phyloP scores from a whole-genome alignment of 2,888 invertebrate genomes.

The Hypolimnas misippus region DNA sequence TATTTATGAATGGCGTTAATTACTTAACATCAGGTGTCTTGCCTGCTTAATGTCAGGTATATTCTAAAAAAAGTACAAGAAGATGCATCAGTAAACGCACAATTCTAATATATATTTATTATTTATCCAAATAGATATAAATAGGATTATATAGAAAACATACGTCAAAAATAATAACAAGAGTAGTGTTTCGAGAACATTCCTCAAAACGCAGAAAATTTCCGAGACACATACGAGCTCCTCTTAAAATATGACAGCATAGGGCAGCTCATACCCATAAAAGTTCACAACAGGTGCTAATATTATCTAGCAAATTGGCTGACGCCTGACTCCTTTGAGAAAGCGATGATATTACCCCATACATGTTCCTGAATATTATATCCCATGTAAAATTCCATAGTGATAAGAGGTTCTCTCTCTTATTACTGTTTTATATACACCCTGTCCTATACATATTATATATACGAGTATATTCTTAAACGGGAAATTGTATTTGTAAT shows the following conservation, averaged over 20 bases:
- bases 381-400: slow-evolving; percentile 30
- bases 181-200: background rate
- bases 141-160: too few species aligned
- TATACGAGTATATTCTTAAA: background rate
- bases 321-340: slow-evolving; percentile 34
- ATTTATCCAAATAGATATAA: too few species aligned
- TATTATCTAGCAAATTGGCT: slow-evolving; percentile 42
- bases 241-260: slow-evolving; percentile 17
- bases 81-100: too few species aligned
- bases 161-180: too few species aligned
- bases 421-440: slow-evolving; percentile 30
- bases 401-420: slow-evolving; percentile 22
- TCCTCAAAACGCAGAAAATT: background rate
- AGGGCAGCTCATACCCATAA: slow-evolving; percentile 39
- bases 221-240: slow-evolving; percentile 5
- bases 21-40: too few species aligned
- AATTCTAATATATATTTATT: too few species aligned
- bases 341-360: slow-evolving; percentile 31
- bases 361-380: slow-evolving; percentile 30
- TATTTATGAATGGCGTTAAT: too few species aligned
- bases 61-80: too few species aligned
- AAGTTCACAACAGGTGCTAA: slow-evolving; percentile 59
- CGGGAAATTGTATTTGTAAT: background rate
- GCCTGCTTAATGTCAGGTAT: too few species aligned
- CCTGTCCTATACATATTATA: background rate